Conservation (phyloP, 2,113 vertebrate genomes). For the Coracopsis vasa region DNA sequence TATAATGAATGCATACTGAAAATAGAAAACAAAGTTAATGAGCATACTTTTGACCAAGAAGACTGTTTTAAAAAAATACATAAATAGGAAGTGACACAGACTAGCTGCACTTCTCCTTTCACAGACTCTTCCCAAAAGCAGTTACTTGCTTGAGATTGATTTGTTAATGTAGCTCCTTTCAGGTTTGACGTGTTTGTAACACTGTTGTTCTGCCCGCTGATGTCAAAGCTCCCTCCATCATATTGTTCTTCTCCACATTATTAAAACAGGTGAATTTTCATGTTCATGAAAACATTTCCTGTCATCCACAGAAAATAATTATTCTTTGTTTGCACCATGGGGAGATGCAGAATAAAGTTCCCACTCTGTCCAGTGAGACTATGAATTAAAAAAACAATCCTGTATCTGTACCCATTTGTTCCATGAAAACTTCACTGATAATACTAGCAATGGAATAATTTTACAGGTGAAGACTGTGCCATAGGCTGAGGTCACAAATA, state of each 20-base stretch:
- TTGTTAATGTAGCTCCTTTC: not conserved
- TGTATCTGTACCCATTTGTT: not conserved
- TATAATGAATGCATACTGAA: constrained; percentile 9
- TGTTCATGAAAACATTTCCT: not conserved
- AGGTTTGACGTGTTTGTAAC: not conserved
- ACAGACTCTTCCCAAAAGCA: not conserved
- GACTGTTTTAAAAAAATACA: not conserved
- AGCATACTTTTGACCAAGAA: not conserved
- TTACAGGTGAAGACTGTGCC: not conserved
- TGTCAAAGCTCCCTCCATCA: not conserved
- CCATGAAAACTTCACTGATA: not conserved
- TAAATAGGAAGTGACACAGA: not conserved
- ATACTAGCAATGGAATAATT: not conserved
- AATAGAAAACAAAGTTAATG: constrained; percentile 19
- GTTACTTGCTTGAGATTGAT: not conserved
- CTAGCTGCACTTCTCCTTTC: not conserved
- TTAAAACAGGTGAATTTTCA: not conserved
- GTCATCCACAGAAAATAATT: not conserved
- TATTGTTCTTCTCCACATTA: not conserved
- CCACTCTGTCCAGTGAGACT: not conserved
- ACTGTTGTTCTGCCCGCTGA: not conserved
- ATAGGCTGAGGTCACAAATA: not conserved
- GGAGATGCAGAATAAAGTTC: not conserved
- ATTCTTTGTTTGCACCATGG: not conserved
- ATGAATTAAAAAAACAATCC: not conserved